Percentiles rank a stretch among this genome's conserved stretches.
Evolutionary conservation across 1,140 invertebrate species (phyloP).

Genomic region (Cotesia chilonis): DNA sequence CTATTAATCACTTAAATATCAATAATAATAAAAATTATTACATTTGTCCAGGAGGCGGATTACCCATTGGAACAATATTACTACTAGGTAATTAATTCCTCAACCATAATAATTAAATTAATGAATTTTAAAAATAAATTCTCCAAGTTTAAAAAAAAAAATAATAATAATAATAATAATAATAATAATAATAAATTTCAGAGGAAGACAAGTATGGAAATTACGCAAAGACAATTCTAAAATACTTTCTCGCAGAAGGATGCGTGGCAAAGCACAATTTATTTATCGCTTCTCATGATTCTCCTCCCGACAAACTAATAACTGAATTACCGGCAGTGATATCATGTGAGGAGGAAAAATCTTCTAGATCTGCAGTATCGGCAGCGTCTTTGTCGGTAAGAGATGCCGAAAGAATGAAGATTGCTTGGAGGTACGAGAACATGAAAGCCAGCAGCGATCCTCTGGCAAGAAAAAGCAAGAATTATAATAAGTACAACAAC

Average conservation of each 20-base stretch:
- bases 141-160: too few species aligned
- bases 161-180: too few species aligned
- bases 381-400: constrained; percentile 37
- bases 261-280: constrained; percentile 75
- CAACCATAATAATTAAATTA: not conserved
- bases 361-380: not conserved
- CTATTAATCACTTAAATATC: constrained; percentile 64
- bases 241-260: constrained; percentile 86
- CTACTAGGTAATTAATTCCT: not conserved
- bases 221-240: constrained; percentile 78
- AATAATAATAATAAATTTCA: constrained; percentile 58
- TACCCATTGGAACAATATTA: not conserved
- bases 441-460: constrained; percentile 72
- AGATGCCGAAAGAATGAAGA: constrained; percentile 74
- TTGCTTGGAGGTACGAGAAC: constrained; percentile 87
- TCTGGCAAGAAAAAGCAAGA: constrained; percentile 53
- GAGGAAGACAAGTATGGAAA: constrained; percentile 82
- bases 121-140: not conserved
- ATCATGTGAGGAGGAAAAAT: constrained; percentile 34
- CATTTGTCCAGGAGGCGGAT: constrained; percentile 5
- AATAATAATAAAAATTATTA: constrained; percentile 34
- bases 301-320: constrained; percentile 72
- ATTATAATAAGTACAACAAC: constrained; percentile 43
- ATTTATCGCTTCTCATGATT: constrained; percentile 77
- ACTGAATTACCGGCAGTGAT: constrained; percentile 65